Percentiles rank a stretch among this genome's conserved stretches.
Conservation (phyloP, 2,888 invertebrate genomes). For the Hirtodrosophila histrioides region DNA sequence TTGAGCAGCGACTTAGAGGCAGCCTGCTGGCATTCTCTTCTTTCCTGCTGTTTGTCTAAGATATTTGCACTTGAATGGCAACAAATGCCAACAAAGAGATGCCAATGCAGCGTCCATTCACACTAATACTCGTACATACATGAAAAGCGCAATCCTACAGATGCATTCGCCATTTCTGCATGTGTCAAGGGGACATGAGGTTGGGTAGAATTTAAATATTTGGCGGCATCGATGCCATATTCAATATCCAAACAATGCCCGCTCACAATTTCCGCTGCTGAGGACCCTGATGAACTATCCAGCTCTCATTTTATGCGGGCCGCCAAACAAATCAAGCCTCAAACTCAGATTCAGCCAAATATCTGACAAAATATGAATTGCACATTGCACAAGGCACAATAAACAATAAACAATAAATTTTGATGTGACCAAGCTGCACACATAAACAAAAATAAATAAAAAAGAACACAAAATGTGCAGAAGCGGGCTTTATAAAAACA, state of each 20-base stretch:
- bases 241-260: slow-evolving; percentile 48
- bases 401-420: slow-evolving; percentile 76
- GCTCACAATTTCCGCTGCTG: slow-evolving; percentile 30
- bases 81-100: slow-evolving; percentile 49
- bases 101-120: slow-evolving; percentile 25
- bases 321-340: slow-evolving; percentile 68
- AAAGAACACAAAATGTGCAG: neutral
- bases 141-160: neutral
- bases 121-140: too few species aligned
- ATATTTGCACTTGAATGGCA: slow-evolving; percentile 71
- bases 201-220: too few species aligned
- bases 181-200: too few species aligned
- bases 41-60: slow-evolving; percentile 61
- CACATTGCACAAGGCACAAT: slow-evolving; percentile 46
- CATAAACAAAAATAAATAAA: slow-evolving; percentile 7
- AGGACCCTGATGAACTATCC: slow-evolving; percentile 45
- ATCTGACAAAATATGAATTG: slow-evolving; percentile 73
- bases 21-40: slow-evolving; percentile 22
- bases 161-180: neutral
- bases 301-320: slow-evolving; percentile 63
- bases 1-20: slow-evolving; percentile 18
- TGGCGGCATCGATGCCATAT: slow-evolving; percentile 17
- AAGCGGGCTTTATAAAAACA: too few species aligned
- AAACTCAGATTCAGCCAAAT: slow-evolving; percentile 47
- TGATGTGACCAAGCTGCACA: slow-evolving; percentile 41